A percentile compares a stretch with the other conserved stretches of the same genome.
Conservation (phyloP, 2,888 invertebrate species). For the Aspidiotus destructor region DNA sequence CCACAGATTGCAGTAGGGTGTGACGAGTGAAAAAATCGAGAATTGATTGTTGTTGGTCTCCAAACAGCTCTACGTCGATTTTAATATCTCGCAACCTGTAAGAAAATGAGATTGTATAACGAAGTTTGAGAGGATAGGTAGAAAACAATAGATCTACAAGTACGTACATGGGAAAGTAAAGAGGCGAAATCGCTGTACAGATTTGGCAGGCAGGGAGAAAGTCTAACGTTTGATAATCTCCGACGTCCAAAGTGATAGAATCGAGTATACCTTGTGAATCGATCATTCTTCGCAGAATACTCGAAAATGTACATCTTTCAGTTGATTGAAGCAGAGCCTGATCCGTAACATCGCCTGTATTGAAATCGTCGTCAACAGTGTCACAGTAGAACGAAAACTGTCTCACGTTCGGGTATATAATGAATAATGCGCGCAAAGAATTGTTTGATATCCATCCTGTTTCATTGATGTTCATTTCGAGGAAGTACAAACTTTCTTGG, state of each 20-base stretch:
- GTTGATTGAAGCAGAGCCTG: not conserved
- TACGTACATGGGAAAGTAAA: too few species aligned
- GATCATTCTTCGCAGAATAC: not conserved
- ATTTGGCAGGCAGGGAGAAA: not conserved
- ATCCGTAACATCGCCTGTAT: not conserved
- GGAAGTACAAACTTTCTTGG: not conserved
- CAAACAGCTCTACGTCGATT: not conserved
- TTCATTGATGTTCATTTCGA: not conserved
- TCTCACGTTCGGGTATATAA: not conserved
- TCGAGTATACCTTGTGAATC: not conserved
- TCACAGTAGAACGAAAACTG: not conserved
- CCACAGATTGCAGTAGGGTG: not conserved
- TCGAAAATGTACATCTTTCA: not conserved
- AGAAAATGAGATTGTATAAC: not conserved
- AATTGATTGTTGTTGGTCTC: not conserved
- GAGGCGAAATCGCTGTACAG: not conserved
- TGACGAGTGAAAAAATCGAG: not conserved
- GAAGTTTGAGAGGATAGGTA: too few species aligned
- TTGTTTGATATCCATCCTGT: not conserved
- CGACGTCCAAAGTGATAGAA: not conserved
- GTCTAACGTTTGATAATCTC: not conserved
- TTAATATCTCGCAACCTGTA: not conserved
- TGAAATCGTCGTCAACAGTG: constrained; percentile 2
- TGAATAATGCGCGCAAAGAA: not conserved
- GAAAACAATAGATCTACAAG: too few species aligned